Conservation (phyloP, 2,797 vertebrate genomes). For the Xenopus petersii region DNA sequence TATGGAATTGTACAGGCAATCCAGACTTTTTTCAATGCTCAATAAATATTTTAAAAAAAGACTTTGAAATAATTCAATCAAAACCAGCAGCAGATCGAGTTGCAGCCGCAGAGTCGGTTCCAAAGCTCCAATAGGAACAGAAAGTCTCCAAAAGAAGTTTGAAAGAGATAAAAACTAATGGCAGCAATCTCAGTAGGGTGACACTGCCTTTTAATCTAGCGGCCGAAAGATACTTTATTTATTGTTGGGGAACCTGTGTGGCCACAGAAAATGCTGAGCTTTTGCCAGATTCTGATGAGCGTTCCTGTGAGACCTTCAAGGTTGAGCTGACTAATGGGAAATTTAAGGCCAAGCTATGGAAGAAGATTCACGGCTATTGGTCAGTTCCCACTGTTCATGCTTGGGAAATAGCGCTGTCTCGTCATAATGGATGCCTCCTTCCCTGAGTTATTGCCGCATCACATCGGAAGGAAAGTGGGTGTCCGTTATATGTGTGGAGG, state of each 20-base stretch:
- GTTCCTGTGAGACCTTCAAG: slow-evolving; percentile 28
- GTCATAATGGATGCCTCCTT: slow-evolving; percentile 20
- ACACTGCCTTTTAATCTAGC: background rate
- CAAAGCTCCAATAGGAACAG: too few species aligned
- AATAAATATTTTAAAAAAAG: too few species aligned
- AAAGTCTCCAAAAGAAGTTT: too few species aligned
- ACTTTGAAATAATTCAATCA: too few species aligned
- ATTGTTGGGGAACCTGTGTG: background rate
- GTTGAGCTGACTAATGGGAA: slow-evolving; percentile 33
- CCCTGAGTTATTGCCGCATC: slow-evolving; percentile 32
- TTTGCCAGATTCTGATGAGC: slow-evolving; percentile 18
- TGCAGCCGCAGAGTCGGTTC: too few species aligned
- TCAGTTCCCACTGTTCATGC: background rate
- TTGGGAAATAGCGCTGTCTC: slow-evolving; percentile 6
- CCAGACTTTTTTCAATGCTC: too few species aligned
- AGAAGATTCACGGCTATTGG: slow-evolving; percentile 8
- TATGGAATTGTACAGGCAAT: too few species aligned
- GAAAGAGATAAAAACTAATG: background rate
- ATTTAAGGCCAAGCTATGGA: background rate
- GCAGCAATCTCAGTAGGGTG: background rate
- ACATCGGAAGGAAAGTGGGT: slow-evolving; percentile 4
- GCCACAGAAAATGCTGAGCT: slow-evolving; percentile 10
- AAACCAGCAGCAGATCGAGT: too few species aligned
- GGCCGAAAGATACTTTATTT: background rate
- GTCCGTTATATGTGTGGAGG: slow-evolving; percentile 5